Conservation (phyloP, 2,113 vertebrate species). For the Cavia aperea region DNA sequence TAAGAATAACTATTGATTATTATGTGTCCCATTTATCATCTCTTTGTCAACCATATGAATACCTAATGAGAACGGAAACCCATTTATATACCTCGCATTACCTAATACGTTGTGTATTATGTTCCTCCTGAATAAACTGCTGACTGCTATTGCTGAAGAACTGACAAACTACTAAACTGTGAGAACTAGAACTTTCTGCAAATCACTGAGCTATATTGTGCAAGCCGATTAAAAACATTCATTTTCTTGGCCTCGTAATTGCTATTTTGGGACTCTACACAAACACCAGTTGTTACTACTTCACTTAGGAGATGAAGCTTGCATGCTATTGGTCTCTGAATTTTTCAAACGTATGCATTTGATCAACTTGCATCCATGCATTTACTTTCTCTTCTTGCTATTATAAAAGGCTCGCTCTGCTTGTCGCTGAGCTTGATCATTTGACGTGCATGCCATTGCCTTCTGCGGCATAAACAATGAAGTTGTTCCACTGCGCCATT, state of each 20-base stretch:
- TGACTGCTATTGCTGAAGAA: not conserved
- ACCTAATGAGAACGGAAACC: not conserved
- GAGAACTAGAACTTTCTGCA: not conserved
- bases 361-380: not conserved
- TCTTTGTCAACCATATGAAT: not conserved
- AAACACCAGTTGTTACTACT: not conserved
- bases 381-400: not conserved
- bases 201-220: not conserved
- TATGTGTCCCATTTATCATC: not conserved
- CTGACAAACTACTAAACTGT: not conserved
- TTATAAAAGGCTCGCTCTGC: not conserved
- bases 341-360: not conserved
- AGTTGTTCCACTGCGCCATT: not conserved
- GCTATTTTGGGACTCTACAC: not conserved
- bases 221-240: not conserved
- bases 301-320: not conserved
- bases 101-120: not conserved
- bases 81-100: not conserved
- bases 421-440: not conserved
- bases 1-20: not conserved
- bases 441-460: not conserved
- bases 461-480: not conserved
- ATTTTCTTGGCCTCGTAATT: not conserved
- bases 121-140: not conserved
- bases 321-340: not conserved